A percentile compares a stretch with the other conserved stretches of the same genome.
Conservation (phyloP, 2,888 invertebrate species). For the Xanthostigma xanthostigma region DNA sequence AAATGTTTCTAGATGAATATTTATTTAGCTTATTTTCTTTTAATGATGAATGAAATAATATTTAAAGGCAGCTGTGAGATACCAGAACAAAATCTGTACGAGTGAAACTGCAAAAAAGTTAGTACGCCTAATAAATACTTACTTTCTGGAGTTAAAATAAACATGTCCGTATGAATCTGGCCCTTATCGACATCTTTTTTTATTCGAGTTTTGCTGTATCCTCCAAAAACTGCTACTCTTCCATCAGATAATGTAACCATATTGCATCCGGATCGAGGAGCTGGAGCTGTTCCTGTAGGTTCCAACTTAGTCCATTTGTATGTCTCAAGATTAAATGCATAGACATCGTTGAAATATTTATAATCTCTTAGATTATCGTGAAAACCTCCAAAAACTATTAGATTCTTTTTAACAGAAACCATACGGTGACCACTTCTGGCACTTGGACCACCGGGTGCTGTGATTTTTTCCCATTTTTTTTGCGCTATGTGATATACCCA, state of each 20-base stretch:
- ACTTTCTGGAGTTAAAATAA: constrained; percentile 46
- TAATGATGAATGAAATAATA: neutral
- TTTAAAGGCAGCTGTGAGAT: no score
- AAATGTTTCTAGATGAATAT: neutral
- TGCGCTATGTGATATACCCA: constrained; percentile 68
- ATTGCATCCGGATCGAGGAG: constrained; percentile 68
- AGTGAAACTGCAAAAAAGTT: neutral
- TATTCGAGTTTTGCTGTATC: constrained; percentile 57
- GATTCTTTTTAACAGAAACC: constrained; percentile 59
- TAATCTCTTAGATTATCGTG: constrained; percentile 76
- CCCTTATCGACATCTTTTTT: constrained; percentile 66
- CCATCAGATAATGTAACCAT: constrained; percentile 49
- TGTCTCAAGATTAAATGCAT: constrained; percentile 64
- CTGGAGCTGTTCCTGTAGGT: constrained; percentile 48
- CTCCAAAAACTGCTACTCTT: constrained; percentile 55
- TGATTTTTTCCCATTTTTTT: constrained; percentile 75
- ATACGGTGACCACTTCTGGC: constrained; percentile 80
- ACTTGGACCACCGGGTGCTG: constrained; percentile 60
- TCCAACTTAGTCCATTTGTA: constrained; percentile 64
- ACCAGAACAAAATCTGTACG: no score
- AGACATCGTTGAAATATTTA: constrained; percentile 78
- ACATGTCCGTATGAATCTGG: constrained; percentile 55
- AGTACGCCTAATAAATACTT: constrained; percentile 20
- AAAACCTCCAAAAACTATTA: constrained; percentile 84
- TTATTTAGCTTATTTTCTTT: neutral